Evolutionary conservation across 1,140 invertebrate species (phyloP), one percentile per base, ranked within the genome.

Genomic region (Anoplolepis gracilipes): DNA sequence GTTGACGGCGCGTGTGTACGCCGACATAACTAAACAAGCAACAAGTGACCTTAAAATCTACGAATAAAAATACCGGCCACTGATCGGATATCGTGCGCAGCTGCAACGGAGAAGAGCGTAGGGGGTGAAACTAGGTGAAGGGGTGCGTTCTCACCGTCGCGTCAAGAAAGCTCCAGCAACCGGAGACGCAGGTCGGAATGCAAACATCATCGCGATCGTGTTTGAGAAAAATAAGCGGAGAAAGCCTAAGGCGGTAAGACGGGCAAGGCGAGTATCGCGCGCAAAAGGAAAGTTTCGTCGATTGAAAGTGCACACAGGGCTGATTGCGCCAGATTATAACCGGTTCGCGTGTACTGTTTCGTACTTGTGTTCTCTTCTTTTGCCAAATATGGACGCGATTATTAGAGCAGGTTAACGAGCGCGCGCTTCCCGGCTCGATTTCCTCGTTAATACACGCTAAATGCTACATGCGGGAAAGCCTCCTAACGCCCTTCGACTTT

Each of bases 41-140:
- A 94, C 93, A 94, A 94, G 93, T 94, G 93, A 94, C 93, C 92
- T 93, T 94, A 93, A 93, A 93, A 94, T 94, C 90, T 91, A 90
- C 82, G 91, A 93, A 93, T 93, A 94, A 94, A 94, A 94, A 94
- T 92, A 89, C 91, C 69, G 85, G 87, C 87, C 86, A 88, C 88
- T 92, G 92, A 93, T 93, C 90, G 92, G 90, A 85, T 92, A 92
- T 92, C 87, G 91, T 84, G 87, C 87, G 90, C 86, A 91, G 84
- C 85, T 87, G 87, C 88, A 81, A 72, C 82, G 46, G 62, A 78
- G 62, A 16, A 49, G 46, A 49, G 75, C 36, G 75, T 59, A 73
- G 65, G 30, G 75, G 87, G 85, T 62, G 76, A 67, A 79, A 84
- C 85, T 79, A 86, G 89, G 84, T 84, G 82, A 76, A 49, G 61